Base-by-base conservation (phyloP, 1,140 invertebrate genomes). In the Neodiprion pinetum region DNA sequence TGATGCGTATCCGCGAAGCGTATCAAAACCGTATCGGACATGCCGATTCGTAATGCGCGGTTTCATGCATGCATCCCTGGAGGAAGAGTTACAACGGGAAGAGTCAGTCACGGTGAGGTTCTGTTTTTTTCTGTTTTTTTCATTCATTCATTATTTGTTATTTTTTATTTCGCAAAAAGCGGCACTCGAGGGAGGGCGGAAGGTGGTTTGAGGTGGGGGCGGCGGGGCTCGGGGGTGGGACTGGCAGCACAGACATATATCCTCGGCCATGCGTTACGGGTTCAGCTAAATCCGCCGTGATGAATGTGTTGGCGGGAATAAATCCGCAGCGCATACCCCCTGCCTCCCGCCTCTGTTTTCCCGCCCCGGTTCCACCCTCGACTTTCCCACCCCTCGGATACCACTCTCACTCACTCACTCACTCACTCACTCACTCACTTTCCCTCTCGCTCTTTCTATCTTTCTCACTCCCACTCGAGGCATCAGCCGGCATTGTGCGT, bases 241-340 rank as follows among this genome's bases (percentile, higher is more conserved):
- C 80, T 79, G 80, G 79, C 81, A 83, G 82, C 83, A 87, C n/a
- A 61, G 85, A 88, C 88, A 88, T 88, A 88, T 88, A 87, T 87
- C 87, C 84, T 87, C 76, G 81, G 87, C 87, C 86, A 89, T 89
- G 87, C 86, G 86, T 89, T 88, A 88, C 87, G 87, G 87, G 87
- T 88, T 88, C 87, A 88, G 87, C 87, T 88, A 88, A 88, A 88
- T 88, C 87, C 87, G 87, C 87, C 87, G 88, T 88, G 87, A 88
- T 88, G 87, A 88, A 89, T 89, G 88, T 88, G 87, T 88, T 89
- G 86, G 87, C 86, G 87, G 86, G 88, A 89, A 89, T 88, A 89
- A 89, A 88, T 88, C 88, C 87, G 88, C 86, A 89, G 88, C 88
- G 88, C 86, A 88, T 86, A 88, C 87, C 87, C 87, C 86, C 86